Base-by-base conservation (phyloP, 1,140 invertebrate species). In the Oppia nitens region DNA sequence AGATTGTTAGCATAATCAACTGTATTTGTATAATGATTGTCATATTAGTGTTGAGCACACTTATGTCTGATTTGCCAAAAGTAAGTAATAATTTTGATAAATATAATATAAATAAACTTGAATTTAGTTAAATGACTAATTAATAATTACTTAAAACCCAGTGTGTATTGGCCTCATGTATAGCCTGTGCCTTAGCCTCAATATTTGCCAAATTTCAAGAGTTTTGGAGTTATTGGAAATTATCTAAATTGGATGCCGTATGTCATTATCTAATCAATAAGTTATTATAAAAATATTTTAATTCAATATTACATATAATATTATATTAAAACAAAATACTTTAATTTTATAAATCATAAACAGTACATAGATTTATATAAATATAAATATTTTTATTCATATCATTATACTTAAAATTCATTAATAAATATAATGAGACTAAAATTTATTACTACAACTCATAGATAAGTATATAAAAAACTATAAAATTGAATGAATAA, bases 101-200 rank as follows among this genome's bases (percentile, higher is more conserved):
- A 26, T 52, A 27, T 23, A 25, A 47, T 28, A 4, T 24, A 23
- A 57, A 29, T 59, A 12, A 47, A 55, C 48, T 57, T 59, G 54
- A 59, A 69, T 52, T 66, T 60, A 47, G 45, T 14, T 47, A 40
- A 9, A 17, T 17, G 32, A 40, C 32, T 6, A 6, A 40, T 40
- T 40, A 40, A 9, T 40, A 40, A 40, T 40, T 40, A 40, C 6
- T 40, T 40, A 40, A 9, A 9, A 40, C 32, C 63, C 70, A 86
- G 81, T 82, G 81, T 71, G 80, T 93, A 55, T 70, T 95, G 59
- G 85, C 89, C 12, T 80, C 84, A 59, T 88, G 95, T 55, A 93
- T 95, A 64, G 78, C 94, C 2, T 84, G 94, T 0, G 86, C 89
- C 0, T 71, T 96, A 1, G 90, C 90, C 71, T 84, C 85, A 17